Evolutionary conservation across 1,140 invertebrate species (phyloP).

Genomic region (Adelges cooleyi): DNA sequence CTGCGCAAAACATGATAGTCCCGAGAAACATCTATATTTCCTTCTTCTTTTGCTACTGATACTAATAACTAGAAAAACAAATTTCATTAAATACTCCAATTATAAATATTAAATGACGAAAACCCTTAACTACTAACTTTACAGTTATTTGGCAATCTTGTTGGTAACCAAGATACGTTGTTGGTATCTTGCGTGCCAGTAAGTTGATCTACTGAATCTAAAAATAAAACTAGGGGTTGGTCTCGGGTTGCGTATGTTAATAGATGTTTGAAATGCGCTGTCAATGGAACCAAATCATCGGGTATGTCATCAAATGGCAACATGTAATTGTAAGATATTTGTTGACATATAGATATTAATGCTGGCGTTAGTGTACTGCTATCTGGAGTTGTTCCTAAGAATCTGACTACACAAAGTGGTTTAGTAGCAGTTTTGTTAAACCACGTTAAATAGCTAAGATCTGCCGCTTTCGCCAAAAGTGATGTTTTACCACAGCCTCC

Average conservation of each 20-base stretch:
- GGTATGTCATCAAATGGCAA: slow-evolving; percentile 86
- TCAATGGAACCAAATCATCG: slow-evolving; percentile 88
- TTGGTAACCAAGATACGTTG: slow-evolving; percentile 92
- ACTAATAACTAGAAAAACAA: slow-evolving; percentile 59
- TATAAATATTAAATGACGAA: not conserved
- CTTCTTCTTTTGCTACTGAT: slow-evolving; percentile 75
- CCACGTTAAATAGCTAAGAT: slow-evolving; percentile 59
- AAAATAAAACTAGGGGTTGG: slow-evolving; percentile 73
- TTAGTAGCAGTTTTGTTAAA: slow-evolving; percentile 48
- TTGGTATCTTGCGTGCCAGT: slow-evolving; percentile 90
- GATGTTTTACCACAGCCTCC: slow-evolving; percentile 97
- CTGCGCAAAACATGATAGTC: slow-evolving; percentile 74
- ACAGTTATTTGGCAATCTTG: slow-evolving; percentile 73
- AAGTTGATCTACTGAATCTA: slow-evolving; percentile 89
- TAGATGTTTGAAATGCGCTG: slow-evolving; percentile 89
- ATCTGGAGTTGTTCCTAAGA: slow-evolving; percentile 93
- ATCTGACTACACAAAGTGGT: slow-evolving; percentile 80
- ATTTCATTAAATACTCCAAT: not conserved
- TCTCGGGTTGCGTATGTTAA: slow-evolving; percentile 66
- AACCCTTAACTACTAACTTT: slow-evolving; percentile 50
- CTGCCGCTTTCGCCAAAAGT: slow-evolving; percentile 82
- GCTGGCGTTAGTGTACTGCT: slow-evolving; percentile 88
- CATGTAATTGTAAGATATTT: slow-evolving; percentile 92
- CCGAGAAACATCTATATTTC: slow-evolving; percentile 70
- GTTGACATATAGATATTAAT: slow-evolving; percentile 88